phyloP scores from a whole-genome alignment of 2,888 invertebrate genomes.

The Dynastes grantii region DNA sequence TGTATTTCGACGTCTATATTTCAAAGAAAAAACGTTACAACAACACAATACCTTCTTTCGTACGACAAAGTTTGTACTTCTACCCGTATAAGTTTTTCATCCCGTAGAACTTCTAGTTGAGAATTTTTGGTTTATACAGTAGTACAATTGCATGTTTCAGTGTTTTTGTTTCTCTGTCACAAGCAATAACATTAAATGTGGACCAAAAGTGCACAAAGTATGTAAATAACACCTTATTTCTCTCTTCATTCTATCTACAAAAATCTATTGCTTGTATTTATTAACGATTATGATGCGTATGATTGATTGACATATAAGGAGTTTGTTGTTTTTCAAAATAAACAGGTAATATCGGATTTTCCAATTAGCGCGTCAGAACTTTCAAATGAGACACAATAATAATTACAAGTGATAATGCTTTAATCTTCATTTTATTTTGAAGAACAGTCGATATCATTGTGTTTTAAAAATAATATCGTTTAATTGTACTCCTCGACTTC shows the following conservation, averaged over 20 bases:
- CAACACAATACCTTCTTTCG: constrained; percentile 9
- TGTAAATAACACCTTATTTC: constrained; percentile 57
- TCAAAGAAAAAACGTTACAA: constrained; percentile 4
- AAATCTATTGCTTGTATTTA: constrained; percentile 46
- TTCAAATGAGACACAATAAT: too few relatives aligned
- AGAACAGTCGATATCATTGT: too few relatives aligned
- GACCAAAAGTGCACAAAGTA: constrained; percentile 62
- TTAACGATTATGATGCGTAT: constrained; percentile 23
- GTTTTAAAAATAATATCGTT: too few relatives aligned
- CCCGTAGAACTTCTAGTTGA: constrained; percentile 30
- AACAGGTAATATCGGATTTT: too few relatives aligned
- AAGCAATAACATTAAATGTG: constrained; percentile 61
- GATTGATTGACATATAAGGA: constrained; percentile 35
- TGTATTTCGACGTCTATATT: background rate
- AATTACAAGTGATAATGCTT: too few relatives aligned
- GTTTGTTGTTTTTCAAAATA: background rate
- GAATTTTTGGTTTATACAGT: constrained; percentile 45
- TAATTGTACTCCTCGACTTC: too few relatives aligned
- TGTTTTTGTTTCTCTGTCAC: constrained; percentile 64
- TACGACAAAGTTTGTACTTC: background rate
- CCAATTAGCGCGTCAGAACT: too few relatives aligned
- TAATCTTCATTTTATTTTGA: too few relatives aligned
- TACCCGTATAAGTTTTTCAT: background rate
- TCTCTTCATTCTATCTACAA: constrained; percentile 43
- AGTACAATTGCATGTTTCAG: constrained; percentile 62